These are phyloP conservation scores for Papilio machaon DNA, from an alignment of 1,140 invertebrate species.

Conservation along the genomic window DNA sequence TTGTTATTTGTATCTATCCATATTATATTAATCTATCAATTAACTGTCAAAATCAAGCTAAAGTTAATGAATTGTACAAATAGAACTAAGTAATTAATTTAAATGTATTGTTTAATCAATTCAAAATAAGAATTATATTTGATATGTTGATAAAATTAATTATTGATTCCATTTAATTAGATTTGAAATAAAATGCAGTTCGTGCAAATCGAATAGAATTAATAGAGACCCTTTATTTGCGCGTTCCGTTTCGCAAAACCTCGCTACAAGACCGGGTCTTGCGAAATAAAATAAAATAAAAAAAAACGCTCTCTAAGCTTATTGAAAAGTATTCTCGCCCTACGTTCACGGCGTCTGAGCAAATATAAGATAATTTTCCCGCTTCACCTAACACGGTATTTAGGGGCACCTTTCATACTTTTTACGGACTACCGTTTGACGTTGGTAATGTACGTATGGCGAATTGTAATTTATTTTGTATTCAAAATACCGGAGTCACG, in stretches of 20 bases:
- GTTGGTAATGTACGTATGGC: constrained; percentile 56
- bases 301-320: constrained; percentile 78
- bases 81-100: no score
- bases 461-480: constrained; percentile 78
- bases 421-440: constrained; percentile 71
- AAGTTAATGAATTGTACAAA: no score
- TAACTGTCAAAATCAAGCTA: no score
- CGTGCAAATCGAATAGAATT: constrained; percentile 58
- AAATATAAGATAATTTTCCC: constrained; percentile 81
- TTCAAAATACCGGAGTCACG: constrained; percentile 51
- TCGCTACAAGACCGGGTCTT: constrained; percentile 69
- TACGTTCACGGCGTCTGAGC: constrained; percentile 78
- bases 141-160: not conserved
- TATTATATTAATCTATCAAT: not conserved
- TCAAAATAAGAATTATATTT: not conserved
- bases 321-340: constrained; percentile 81
- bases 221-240: constrained; percentile 72
- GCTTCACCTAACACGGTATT: constrained; percentile 78
- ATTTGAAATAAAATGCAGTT: constrained; percentile 26
- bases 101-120: no score
- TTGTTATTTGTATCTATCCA: not conserved
- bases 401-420: constrained; percentile 80
- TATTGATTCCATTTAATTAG: constrained; percentile 35
- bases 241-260: constrained; percentile 65
- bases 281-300: constrained; percentile 60